Evolutionary conservation across 2,888 invertebrate species (phyloP).

Genomic region (Crocallis elinguaria): DNA sequence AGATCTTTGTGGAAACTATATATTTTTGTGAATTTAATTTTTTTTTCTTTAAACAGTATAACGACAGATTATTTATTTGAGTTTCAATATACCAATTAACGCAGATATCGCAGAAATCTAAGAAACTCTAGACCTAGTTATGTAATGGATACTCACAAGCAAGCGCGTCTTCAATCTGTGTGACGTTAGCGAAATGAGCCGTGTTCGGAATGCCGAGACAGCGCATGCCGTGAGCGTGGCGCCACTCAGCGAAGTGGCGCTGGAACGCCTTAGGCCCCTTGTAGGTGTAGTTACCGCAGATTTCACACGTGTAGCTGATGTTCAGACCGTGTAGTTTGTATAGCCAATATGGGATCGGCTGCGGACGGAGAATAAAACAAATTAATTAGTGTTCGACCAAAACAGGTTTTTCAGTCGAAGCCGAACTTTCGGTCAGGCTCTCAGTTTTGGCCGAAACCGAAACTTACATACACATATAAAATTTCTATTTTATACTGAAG

Average conservation of each 20-base stretch:
- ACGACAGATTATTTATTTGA: too few relatives aligned
- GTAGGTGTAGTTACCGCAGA: conserved; percentile 99
- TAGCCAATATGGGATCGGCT: conserved; percentile 95
- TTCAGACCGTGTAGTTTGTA: conserved; percentile 99
- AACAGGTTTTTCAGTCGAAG: too few relatives aligned
- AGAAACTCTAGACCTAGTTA: too few relatives aligned
- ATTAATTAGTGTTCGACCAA: too few relatives aligned
- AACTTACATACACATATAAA: too few relatives aligned
- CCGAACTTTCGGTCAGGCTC: too few relatives aligned
- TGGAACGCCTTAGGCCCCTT: conserved; percentile 99
- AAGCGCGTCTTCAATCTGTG: conserved; percentile 98
- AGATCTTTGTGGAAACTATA: too few relatives aligned
- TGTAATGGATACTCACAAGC: conserved; percentile 87
- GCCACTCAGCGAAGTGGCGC: conserved; percentile 98
- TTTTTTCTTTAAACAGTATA: too few relatives aligned
- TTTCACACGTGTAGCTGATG: conserved; percentile 99
- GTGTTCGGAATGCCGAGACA: conserved; percentile 99
- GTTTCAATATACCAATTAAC: too few relatives aligned
- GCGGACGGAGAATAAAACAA: conserved; percentile 35
- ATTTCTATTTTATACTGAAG: too few relatives aligned
- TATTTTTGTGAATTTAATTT: too few relatives aligned
- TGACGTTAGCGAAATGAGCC: conserved; percentile 99
- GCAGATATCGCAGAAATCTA: not conserved
- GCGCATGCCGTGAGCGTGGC: conserved; percentile 97
- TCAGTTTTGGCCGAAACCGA: too few relatives aligned